Percentiles rank a stretch among this genome's conserved stretches.
Evolutionary conservation across 2,797 vertebrate genomes (phyloP).

Genomic region (Antennarius maculatus): DNA sequence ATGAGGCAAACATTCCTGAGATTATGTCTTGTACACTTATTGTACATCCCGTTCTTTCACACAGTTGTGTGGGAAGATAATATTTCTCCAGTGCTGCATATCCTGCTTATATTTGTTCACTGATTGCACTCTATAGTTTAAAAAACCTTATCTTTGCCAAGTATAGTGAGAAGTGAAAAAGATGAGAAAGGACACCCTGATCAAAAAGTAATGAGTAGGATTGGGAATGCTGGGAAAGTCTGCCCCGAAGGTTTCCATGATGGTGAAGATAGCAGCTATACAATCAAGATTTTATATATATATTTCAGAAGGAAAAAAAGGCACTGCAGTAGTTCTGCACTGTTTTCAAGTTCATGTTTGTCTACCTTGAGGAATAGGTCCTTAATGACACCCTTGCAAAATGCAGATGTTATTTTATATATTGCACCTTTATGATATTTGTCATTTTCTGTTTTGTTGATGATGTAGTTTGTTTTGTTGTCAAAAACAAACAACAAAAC

Average conservation of each 20-base stretch:
- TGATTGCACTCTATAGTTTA: constrained; percentile 19
- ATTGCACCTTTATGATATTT: constrained; percentile 21
- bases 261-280: not conserved
- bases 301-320: constrained; percentile 23
- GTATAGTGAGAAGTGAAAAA: constrained; percentile 28
- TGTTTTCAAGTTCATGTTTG: constrained; percentile 24
- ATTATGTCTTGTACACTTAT: constrained; percentile 42
- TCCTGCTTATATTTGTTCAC: constrained; percentile 41
- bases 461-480: constrained; percentile 14
- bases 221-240: constrained; percentile 3
- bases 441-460: constrained; percentile 9
- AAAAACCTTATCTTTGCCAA: constrained; percentile 27
- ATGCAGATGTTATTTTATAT: constrained; percentile 30
- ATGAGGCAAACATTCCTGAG: constrained; percentile 3
- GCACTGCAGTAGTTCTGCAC: constrained; percentile 53
- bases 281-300: constrained; percentile 40
- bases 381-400: constrained; percentile 17
- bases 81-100: constrained; percentile 14
- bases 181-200: constrained; percentile 13
- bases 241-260: not conserved
- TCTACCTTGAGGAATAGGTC: constrained; percentile 33
- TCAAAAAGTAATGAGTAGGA: constrained; percentile 8
- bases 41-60: constrained; percentile 34
- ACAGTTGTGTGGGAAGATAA: constrained; percentile 24
- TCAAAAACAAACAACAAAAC: not conserved